Conservation (phyloP, 2,797 vertebrate species). For the Melanotaenia nigrans region DNA sequence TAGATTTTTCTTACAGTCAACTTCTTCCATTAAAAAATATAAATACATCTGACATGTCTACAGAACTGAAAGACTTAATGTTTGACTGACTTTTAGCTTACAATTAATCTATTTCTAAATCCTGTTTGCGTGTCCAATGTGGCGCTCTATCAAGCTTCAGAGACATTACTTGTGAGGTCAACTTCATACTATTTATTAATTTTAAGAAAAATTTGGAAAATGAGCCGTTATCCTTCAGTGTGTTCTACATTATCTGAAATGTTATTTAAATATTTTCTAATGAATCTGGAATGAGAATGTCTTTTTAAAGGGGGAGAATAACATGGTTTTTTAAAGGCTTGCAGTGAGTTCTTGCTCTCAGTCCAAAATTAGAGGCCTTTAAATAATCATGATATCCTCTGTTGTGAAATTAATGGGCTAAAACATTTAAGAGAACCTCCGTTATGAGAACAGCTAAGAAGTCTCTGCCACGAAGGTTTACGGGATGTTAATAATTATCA, state of each 20-base stretch:
- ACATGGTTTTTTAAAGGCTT: background rate
- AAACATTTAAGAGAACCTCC: background rate
- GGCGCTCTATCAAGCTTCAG: background rate
- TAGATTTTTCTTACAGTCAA: too few relatives aligned
- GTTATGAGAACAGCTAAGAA: background rate
- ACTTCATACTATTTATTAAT: background rate
- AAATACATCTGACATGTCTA: background rate
- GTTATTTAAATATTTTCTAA: constrained; percentile 6
- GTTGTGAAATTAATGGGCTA: constrained; percentile 1
- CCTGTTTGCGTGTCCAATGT: background rate
- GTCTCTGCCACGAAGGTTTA: background rate
- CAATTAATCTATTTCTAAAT: too few relatives aligned
- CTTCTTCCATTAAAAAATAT: background rate
- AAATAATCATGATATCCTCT: background rate
- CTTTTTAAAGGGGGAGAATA: background rate
- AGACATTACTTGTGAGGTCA: background rate
- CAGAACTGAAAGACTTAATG: too few relatives aligned
- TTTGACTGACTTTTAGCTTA: too few relatives aligned
- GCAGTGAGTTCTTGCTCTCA: constrained; percentile 11
- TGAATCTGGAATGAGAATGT: constrained; percentile 1
- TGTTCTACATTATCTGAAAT: constrained; percentile 1
- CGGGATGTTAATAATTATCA: background rate
- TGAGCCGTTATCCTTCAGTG: background rate
- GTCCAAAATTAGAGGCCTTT: constrained; percentile 4
- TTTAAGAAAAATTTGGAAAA: background rate